Evolutionary conservation across 2,113 vertebrate genomes (phyloP), one percentile per base, ranked within the genome.

Genomic region (Rhombomys opimus): DNA sequence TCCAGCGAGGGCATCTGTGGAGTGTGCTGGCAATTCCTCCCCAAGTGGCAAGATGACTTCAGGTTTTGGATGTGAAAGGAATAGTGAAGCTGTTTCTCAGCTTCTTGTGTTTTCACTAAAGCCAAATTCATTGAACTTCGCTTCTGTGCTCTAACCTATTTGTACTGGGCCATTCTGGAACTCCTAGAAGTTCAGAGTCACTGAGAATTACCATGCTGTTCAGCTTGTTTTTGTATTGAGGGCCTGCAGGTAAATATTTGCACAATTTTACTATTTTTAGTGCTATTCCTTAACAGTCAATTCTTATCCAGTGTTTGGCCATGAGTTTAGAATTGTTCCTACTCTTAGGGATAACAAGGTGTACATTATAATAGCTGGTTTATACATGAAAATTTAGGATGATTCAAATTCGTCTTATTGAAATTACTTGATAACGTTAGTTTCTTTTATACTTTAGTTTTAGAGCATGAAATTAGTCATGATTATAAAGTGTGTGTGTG

Each of bases 271-370:
- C 87, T 89, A 35, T 32, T 86, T 63, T 35, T 12, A 32, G 68
- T 87, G 30, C 67, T 78, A 32, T 52, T 91, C 8, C n/a, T 78
- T 95, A 95, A 75, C 87, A 82, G 93, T 41, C 30, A 95, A 25
- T 89, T 95, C 61, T 87, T 81, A 75, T 18, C 67, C 89, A 10
- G 77, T 67, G 22, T 94, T 95, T 89, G 81, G 81, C 73, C 8
- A 67, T 91, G 77, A 95, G 75, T 96, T 91, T 78, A 59, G 75
- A 91, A 63, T 57, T 91, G 67, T 75, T 97, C 97, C 93, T 82
- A 75, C n/a, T 73, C 30, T 75, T 78, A 14, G 25, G 13, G 17
- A 22, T 95, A 91, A 59, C 63, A 94, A 89, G 91, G 68, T 80
- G 54, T 70, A 87, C 63, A 67, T 94, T 92, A 93, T 96, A 86